Evolutionary conservation across 35 echinoderm and acorn worm genomes (phyloP).

Genomic region (Chiridota heheva): DNA sequence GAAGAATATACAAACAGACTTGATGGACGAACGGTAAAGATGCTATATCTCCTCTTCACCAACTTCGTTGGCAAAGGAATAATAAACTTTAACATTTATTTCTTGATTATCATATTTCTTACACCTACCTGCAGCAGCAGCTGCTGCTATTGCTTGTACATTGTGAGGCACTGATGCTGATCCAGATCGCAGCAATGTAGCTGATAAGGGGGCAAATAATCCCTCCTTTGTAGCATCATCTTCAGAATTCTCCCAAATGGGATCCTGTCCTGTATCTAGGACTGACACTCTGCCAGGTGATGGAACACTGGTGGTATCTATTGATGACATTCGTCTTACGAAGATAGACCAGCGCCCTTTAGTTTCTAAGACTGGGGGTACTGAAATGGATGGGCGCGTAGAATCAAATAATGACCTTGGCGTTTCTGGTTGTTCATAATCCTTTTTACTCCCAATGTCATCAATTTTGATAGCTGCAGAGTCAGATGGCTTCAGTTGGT

Average conservation of each 20-base stretch:
- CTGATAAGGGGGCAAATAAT: conserved; percentile 35
- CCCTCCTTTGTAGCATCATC: neutral
- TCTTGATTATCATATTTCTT: neutral
- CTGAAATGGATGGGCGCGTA: neutral
- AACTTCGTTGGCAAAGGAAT: too few relatives aligned
- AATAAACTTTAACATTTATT: too few relatives aligned
- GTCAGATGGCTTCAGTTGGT: conserved; percentile 53
- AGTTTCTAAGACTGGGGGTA: conserved; percentile 36
- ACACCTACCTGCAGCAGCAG: conserved; percentile 64
- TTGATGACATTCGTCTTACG: conserved; percentile 48
- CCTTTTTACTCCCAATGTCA: neutral
- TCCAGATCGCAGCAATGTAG: conserved; percentile 47
- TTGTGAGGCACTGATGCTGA: conserved; percentile 67
- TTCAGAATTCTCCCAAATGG: neutral
- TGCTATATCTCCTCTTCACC: too few relatives aligned
- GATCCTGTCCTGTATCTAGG: conserved; percentile 1
- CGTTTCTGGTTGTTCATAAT: neutral
- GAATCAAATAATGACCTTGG: neutral
- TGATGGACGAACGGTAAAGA: neutral
- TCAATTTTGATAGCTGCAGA: neutral
- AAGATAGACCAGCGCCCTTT: conserved; percentile 75
- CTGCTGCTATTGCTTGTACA: conserved; percentile 60
- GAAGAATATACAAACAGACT: neutral
- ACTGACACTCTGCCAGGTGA: neutral
- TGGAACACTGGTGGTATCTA: conserved; percentile 43